Conservation (phyloP, 2,888 invertebrate species). For the Plagodis pulveraria region DNA sequence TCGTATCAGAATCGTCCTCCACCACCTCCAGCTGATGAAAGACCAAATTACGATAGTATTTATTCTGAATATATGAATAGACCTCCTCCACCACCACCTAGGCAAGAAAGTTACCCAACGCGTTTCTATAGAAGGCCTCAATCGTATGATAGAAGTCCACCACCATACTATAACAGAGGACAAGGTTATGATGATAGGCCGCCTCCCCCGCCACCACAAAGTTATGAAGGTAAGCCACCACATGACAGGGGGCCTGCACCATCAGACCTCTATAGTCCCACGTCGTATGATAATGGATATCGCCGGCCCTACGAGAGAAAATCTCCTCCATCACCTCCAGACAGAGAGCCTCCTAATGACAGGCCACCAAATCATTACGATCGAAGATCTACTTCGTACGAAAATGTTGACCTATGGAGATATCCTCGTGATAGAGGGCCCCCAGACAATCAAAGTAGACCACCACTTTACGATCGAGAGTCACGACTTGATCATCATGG, state of each 20-base stretch:
- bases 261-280: constrained; percentile 19
- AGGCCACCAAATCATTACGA: constrained; percentile 18
- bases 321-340: constrained; percentile 17
- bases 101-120: neutral
- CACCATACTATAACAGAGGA: constrained; percentile 4
- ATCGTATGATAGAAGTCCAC: constrained; percentile 4
- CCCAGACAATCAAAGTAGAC: neutral
- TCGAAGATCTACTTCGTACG: constrained; percentile 9
- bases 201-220: constrained; percentile 1
- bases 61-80: constrained; percentile 1
- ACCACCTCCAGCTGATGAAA: constrained; percentile 7
- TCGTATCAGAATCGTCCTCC: constrained; percentile 10
- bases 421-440: constrained; percentile 1
- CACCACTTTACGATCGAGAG: neutral
- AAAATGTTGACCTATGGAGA: constrained; percentile 10
- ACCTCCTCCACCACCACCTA: constrained; percentile 10
- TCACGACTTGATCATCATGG: too few species aligned
- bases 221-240: constrained; percentile 17
- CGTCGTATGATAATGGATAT: neutral
- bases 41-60: neutral
- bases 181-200: constrained; percentile 17
- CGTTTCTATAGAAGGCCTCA: neutral
- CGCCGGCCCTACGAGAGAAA: neutral
- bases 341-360: constrained; percentile 15
- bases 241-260: constrained; percentile 31